Evolutionary conservation across 1,140 invertebrate species (phyloP), one percentile per base, ranked within the genome.

Genomic region (Eurytemora carolleeae): DNA sequence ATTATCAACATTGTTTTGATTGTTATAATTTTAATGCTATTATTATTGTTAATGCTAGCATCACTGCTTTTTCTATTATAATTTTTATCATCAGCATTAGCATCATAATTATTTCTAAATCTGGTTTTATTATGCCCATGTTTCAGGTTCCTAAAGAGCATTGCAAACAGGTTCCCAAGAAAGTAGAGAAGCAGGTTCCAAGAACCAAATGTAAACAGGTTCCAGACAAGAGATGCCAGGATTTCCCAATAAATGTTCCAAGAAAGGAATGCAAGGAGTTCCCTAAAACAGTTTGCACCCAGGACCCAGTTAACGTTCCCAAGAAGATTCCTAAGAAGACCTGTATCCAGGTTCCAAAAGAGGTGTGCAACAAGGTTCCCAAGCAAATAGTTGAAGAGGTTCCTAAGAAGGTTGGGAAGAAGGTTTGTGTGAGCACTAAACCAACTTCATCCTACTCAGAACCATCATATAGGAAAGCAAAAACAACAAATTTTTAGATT

Each of bases 191-290:
- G 19, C 53, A 62, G 15, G 60, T 62, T 1, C 60, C 60, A 53
- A 58, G 54, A 12, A 62, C 60, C 2, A 57, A 57, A 2, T 62
- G 60, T 25, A 56, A 18, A 19, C 58, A 62, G 55, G 55, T 57
- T 23, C 60, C 60, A 16, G 52, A 62, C 17, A 62, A 62, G 60
- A 62, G 54, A 22, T 62, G 60, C 60, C 19, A 62, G 52, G 60
- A 62, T 18, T 57, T 62, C 25, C 60, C 60, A 2, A 26, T 62
- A 22, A 21, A 55, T 20, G 55, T 62, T 19, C 60, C 60, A 19
- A 3, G 52, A 26, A 62, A 62, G 20, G 60, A 55, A 23, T 62
- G 60, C 60, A 62, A 62, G 55, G 53, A 62, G 20, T 62, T 62
- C 53, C 60, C 60, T 23, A 62, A 62, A 31, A 62, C 52, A 2